Evolutionary conservation across 2,888 invertebrate species (phyloP), one percentile per base, ranked within the genome.

Genomic region (Lochmaea capreae): DNA sequence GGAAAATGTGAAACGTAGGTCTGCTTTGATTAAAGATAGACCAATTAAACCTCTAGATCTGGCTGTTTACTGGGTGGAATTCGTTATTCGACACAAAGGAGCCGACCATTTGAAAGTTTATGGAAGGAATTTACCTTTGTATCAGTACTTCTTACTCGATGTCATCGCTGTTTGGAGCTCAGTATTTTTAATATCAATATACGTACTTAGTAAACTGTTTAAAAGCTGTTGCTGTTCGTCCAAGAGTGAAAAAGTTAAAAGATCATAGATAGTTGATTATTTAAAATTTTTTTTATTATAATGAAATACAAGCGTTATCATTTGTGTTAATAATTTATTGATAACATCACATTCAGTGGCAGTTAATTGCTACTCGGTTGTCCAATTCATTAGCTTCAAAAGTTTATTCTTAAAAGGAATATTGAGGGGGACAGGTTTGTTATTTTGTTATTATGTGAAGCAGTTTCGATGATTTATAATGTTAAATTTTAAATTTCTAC

Each of bases 31-130:
- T 16, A 52, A 26, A 18, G 71, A 71, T 33, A 63, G 71, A 65
- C 74, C 68, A 8, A 33, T 75, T 12, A 72, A 62, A 71, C 76
- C 76, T 0, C 57, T 72, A n/a, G 74, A 76, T 16, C n/a, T 67
- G 11, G 76, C 76, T 18, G 49, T 74, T 12, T 76, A 72, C 33
- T 76, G 76, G 76, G 58, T 73, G 9, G 76, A 76, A 71, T 73
- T 71, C 43, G 71, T 76, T 4, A 71, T 71, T 11, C 62, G 73
- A 22, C 66, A 76, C 63, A 65, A 71, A 46, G 75, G 75, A 4
- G 73, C 73, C 8, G 71, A 73, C 2, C 71, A 74, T 65, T 63
- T 76, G n/a, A 67, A 63, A n/a, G 66, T 74, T 1, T 46, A 66
- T 6, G 74, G 74, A 52, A 18, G 66, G 42, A 72, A 76, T 54